These are phyloP conservation scores for Rhagonycha lutea DNA, from an alignment of 2,888 invertebrate genomes.

Conservation along the genomic window DNA sequence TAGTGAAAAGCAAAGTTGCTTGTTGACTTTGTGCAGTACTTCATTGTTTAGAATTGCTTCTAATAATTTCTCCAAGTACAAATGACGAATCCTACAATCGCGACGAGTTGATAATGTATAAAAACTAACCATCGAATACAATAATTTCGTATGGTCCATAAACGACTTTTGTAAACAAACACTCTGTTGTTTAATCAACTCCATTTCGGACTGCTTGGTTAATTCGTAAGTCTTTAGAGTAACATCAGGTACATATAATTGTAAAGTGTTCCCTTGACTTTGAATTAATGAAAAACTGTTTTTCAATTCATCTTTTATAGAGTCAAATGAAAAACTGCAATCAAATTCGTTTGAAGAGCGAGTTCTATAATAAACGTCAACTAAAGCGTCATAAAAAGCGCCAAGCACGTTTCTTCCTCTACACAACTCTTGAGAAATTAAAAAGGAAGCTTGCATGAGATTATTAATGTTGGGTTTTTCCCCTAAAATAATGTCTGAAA, in stretches of 20 bases:
- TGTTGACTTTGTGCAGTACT: background rate
- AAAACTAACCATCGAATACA: background rate
- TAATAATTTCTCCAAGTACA: background rate
- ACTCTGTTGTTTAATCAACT: slow-evolving; percentile 62
- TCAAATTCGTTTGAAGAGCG: slow-evolving; percentile 46
- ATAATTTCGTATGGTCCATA: background rate
- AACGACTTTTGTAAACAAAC: slow-evolving; percentile 46
- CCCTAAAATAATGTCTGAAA: slow-evolving; percentile 56
- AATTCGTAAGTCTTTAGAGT: slow-evolving; percentile 56
- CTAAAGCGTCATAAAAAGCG: slow-evolving; percentile 64
- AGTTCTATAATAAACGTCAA: slow-evolving; percentile 65
- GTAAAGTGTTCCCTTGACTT: slow-evolving; percentile 9
- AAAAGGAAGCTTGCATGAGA: slow-evolving; percentile 66
- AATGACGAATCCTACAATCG: background rate
- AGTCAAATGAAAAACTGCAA: slow-evolving; percentile 55
- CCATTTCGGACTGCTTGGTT: slow-evolving; percentile 58
- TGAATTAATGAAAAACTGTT: background rate
- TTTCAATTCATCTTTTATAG: slow-evolving; percentile 56
- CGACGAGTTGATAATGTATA: background rate
- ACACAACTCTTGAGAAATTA: slow-evolving; percentile 67
- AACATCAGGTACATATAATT: slow-evolving; percentile 43
- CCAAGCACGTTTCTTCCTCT: slow-evolving; percentile 61
- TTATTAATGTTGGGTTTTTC: slow-evolving; percentile 67
- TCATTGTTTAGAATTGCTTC: background rate
- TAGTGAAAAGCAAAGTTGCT: background rate